phyloP scores from a whole-genome alignment of 2,888 invertebrate species.

The Argyresthia goedartella region DNA sequence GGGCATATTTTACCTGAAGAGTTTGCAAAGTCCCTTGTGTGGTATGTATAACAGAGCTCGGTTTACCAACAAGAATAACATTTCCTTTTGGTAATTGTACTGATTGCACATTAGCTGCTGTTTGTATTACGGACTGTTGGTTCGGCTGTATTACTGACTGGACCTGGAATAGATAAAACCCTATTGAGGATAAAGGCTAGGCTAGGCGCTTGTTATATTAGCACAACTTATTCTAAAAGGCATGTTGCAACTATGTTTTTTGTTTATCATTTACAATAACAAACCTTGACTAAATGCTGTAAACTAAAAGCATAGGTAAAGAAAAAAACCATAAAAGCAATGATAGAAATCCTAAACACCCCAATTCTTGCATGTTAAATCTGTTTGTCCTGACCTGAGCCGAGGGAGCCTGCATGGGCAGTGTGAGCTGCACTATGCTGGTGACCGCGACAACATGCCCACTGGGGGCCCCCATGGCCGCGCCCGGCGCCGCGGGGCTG shows the following conservation, averaged over 20 bases:
- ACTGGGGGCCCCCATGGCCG: slow-evolving; percentile 30
- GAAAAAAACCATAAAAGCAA: too few species aligned
- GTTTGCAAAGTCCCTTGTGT: slow-evolving; percentile 89
- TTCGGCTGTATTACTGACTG: slow-evolving; percentile 97
- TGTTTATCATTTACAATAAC: too few species aligned
- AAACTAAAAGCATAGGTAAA: too few species aligned
- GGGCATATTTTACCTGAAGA: slow-evolving; percentile 88
- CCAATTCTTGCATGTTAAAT: too few species aligned
- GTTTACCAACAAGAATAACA: slow-evolving; percentile 91
- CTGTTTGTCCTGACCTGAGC: too few species aligned
- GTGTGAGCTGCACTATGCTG: slow-evolving; percentile 90
- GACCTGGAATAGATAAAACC: slow-evolving; percentile 78
- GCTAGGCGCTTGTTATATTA: too few species aligned
- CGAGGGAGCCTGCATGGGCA: slow-evolving; percentile 75
- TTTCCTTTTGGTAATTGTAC: slow-evolving; percentile 88
- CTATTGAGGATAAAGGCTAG: too few species aligned
- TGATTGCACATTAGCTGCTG: slow-evolving; percentile 87
- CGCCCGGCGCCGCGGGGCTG: slow-evolving; percentile 38
- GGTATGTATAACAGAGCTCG: slow-evolving; percentile 93
- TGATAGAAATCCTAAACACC: too few species aligned
- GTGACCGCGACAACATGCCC: slow-evolving; percentile 70
- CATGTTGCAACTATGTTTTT: too few species aligned
- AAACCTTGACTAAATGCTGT: too few species aligned
- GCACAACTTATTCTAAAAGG: too few species aligned
- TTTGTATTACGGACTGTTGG: slow-evolving; percentile 96